Percentiles rank a stretch among this genome's conserved stretches.
These are phyloP conservation scores for Latheticus oryzae DNA, from an alignment of 2,888 invertebrate genomes.

Conservation along the genomic window DNA sequence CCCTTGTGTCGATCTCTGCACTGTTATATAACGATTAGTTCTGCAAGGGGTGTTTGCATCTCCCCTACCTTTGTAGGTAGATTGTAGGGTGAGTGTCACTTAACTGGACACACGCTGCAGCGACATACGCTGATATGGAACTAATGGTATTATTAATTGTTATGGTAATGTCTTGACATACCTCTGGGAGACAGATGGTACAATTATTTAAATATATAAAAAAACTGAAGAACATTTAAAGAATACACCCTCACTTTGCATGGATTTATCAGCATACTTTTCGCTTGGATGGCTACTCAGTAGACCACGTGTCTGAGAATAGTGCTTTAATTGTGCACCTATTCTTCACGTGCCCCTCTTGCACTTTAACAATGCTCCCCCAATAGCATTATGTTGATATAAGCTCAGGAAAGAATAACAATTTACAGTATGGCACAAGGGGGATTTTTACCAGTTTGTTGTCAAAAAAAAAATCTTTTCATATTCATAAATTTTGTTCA, in stretches of 20 bases:
- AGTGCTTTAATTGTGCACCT: constrained; percentile 58
- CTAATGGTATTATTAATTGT: constrained; percentile 48
- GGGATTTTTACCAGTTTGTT: constrained; percentile 14
- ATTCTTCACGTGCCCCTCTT: constrained; percentile 51
- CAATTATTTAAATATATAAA: background rate
- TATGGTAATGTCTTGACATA: constrained; percentile 48
- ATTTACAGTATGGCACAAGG: constrained; percentile 33
- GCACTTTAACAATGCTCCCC: constrained; percentile 49
- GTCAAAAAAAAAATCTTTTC: constrained; percentile 10
- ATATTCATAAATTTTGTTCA: constrained; percentile 19
- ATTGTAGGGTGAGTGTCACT: constrained; percentile 51
- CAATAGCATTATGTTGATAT: constrained; percentile 7
- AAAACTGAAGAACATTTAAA: background rate
- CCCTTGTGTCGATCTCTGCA: constrained; percentile 55
- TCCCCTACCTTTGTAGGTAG: constrained; percentile 39
- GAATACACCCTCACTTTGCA: no score
- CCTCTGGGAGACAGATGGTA: constrained; percentile 41
- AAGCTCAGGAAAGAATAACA: constrained; percentile 40
- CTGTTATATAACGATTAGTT: constrained; percentile 61
- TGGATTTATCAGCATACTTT: constrained; percentile 6
- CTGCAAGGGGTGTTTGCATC: constrained; percentile 56
- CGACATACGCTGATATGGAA: constrained; percentile 51
- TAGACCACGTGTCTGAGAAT: constrained; percentile 56
- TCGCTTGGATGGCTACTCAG: constrained; percentile 52
- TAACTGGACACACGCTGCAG: constrained; percentile 57